Base-by-base conservation (phyloP, 2,113 vertebrate species). In the Talpa occidentalis region DNA sequence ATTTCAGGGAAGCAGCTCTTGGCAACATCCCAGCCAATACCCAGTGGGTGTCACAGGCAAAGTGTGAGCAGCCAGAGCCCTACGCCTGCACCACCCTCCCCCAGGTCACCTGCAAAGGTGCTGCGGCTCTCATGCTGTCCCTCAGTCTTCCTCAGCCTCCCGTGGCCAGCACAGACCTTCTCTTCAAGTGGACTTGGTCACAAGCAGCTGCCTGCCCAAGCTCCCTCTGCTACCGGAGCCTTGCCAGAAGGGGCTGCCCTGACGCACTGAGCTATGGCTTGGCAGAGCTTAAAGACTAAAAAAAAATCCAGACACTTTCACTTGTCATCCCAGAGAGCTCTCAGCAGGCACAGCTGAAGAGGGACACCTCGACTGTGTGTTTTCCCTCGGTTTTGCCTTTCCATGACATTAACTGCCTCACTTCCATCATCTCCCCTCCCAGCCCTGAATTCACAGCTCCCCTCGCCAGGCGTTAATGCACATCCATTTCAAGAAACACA, bases 241-340 rank as follows among this genome's bases (percentile, higher is more conserved):
- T 93, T 97, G 97, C 98, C 98, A 98, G 98, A 98, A 98, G 98
- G 97, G 98, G 98, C 98, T 98, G 98, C 97, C 94, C 97, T 94
- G 95, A 96, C 91, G 97, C 97, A 42, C 93, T 97, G 85, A 98
- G 98, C 97, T 97, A 97, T 94, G 97, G 83, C 97, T 94, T 98
- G 98, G 97, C 98, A 94, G 92, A 93, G 96, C 69, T 96, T 88
- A 81, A 87, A 95, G 83, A 96, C 95, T 72, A 3, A 69, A 62
- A 94, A n/a, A 96, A 96, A 87, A 96, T 16, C 79, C 67, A 32
- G 73, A 91, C 94, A 40, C 96, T 94, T 95, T 85, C 87, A 87
- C 88, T 95, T 77, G 84, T 92, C 97, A 96, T 97, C 95, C 79
- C 83, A 52, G 94, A 91, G 97, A 92, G 96, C 66, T 56, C 96